Percentiles rank a stretch among this genome's conserved stretches.
These are phyloP conservation scores for Exocentrus adspersus DNA, from an alignment of 2,888 invertebrate species.

Conservation along the genomic window DNA sequence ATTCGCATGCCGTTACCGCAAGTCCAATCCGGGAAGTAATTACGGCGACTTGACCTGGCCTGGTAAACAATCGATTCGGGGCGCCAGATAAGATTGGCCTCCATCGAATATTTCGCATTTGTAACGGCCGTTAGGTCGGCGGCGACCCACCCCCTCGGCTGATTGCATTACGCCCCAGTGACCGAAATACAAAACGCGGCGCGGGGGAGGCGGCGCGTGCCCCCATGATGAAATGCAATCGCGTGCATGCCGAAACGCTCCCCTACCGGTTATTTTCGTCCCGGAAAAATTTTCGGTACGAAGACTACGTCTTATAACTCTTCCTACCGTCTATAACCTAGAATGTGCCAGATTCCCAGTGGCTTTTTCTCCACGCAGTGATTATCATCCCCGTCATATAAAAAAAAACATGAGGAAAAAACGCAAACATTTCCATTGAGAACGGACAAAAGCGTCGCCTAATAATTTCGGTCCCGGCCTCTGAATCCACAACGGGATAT, in stretches of 20 bases:
- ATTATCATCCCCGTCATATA: no score
- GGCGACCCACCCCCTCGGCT: constrained; percentile 23
- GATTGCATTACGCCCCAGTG: constrained; percentile 47
- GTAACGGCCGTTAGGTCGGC: constrained; percentile 25
- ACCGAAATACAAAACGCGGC: constrained; percentile 43
- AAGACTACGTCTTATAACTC: neutral
- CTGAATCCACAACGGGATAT: no score
- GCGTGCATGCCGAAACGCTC: constrained; percentile 19
- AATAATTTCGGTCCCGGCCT: no score
- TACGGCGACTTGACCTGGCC: constrained; percentile 19
- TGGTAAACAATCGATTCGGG: constrained; percentile 27
- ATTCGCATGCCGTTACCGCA: neutral
- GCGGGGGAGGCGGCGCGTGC: neutral
- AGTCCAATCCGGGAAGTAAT: constrained; percentile 9
- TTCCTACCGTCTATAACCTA: no score
- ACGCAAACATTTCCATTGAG: no score
- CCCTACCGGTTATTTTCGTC: neutral
- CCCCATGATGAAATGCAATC: constrained; percentile 31
- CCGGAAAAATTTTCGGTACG: neutral
- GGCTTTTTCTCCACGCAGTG: no score
- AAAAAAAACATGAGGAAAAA: no score
- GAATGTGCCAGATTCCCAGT: no score
- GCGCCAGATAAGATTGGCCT: constrained; percentile 24
- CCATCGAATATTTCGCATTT: constrained; percentile 30
- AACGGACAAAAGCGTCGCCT: no score